phyloP scores from a whole-genome alignment of 2,888 invertebrate species.

The Oithona nana region DNA sequence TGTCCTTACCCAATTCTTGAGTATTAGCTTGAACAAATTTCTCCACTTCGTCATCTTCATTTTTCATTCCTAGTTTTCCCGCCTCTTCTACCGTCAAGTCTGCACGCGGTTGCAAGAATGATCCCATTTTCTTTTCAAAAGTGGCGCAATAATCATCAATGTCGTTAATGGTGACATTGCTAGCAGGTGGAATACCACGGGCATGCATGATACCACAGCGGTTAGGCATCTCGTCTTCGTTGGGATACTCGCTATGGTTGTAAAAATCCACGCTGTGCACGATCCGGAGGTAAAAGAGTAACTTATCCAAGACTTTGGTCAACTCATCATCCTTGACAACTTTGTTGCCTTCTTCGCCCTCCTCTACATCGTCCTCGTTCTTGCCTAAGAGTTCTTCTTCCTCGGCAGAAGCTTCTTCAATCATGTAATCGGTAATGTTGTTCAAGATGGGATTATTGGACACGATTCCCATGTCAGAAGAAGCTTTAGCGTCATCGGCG shows the following conservation, averaged over 20 bases:
- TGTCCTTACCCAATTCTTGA: constrained; percentile 88
- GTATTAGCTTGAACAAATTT: constrained; percentile 90
- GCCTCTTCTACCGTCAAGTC: constrained; percentile 51
- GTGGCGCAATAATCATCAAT: constrained; percentile 51
- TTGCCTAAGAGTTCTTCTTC: constrained; percentile 74
- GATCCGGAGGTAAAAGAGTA: constrained; percentile 78
- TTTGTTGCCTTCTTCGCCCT: constrained; percentile 31
- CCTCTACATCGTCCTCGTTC: constrained; percentile 29
- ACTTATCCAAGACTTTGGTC: constrained; percentile 44
- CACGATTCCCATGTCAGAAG: constrained; percentile 21
- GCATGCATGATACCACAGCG: constrained; percentile 96
- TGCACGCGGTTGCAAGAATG: constrained; percentile 59
- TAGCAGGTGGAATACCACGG: constrained; percentile 63
- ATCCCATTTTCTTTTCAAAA: constrained; percentile 78
- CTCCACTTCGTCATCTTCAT: constrained; percentile 46
- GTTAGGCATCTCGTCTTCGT: constrained; percentile 99
- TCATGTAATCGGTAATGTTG: constrained; percentile 90
- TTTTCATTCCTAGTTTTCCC: constrained; percentile 47
- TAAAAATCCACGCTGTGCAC: constrained; percentile 99
- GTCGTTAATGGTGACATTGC: constrained; percentile 54
- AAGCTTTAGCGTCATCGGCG: neutral
- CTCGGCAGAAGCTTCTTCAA: constrained; percentile 94
- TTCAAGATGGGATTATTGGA: constrained; percentile 69
- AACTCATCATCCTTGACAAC: constrained; percentile 52
- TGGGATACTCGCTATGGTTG: constrained; percentile 95